phyloP scores from a whole-genome alignment of 2,888 invertebrate genomes.

The Xestia c-nigrum region DNA sequence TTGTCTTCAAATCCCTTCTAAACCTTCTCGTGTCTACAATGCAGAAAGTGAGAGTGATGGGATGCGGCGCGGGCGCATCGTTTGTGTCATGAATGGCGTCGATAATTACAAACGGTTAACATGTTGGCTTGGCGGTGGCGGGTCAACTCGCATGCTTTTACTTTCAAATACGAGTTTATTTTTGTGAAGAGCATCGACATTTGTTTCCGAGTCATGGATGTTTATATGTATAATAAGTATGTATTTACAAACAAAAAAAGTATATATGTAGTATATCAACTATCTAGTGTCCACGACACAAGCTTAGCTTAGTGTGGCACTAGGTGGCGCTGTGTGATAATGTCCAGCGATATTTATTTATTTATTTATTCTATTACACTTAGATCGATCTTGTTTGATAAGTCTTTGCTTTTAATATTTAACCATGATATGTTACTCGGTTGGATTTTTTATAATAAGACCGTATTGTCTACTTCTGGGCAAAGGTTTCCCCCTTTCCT shows the following conservation, averaged over 20 bases:
- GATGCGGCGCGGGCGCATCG: conserved; percentile 80
- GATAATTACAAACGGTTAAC: conserved; percentile 71
- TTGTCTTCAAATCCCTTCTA: conserved; percentile 46
- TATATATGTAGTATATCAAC: too few relatives aligned
- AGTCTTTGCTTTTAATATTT: background rate
- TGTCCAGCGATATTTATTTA: too few relatives aligned
- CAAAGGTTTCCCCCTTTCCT: too few relatives aligned
- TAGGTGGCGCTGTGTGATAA: too few relatives aligned
- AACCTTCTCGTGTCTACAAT: conserved; percentile 62
- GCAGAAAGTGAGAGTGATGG: conserved; percentile 84
- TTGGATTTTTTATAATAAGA: background rate
- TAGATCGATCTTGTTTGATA: conserved; percentile 9
- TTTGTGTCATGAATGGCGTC: conserved; percentile 78
- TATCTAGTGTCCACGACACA: too few relatives aligned
- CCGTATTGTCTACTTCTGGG: too few relatives aligned
- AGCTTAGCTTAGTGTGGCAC: too few relatives aligned
- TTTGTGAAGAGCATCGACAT: too few relatives aligned
- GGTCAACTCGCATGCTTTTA: conserved; percentile 68
- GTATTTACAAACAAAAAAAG: too few relatives aligned
- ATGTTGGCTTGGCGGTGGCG: conserved; percentile 41
- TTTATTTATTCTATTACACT: conserved; percentile 26
- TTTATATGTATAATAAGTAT: too few relatives aligned
- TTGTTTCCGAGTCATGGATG: too few relatives aligned
- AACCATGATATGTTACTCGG: background rate
- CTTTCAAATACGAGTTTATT: conserved; percentile 62